Evolutionary conservation across 2,113 vertebrate genomes (phyloP).

Genomic region (Lamprologus ornatipinnis): DNA sequence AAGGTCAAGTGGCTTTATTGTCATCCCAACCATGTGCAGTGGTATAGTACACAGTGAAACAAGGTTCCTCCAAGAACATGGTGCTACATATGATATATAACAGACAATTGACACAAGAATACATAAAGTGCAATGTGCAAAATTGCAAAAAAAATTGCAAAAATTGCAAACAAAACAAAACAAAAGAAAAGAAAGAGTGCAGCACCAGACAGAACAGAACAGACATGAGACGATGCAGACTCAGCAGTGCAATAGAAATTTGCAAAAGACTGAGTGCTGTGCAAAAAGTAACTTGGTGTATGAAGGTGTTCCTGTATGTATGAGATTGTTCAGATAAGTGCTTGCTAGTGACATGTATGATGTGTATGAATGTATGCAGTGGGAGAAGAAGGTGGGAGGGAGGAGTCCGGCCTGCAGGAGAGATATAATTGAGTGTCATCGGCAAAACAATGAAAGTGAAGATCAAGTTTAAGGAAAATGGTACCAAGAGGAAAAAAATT

Average conservation of each 20-base stretch:
- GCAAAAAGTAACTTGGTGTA: neutral
- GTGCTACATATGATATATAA: neutral
- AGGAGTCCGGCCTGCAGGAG: neutral
- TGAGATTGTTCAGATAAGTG: neutral
- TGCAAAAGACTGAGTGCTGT: neutral
- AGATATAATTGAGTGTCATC: neutral
- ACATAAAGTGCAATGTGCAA: neutral
- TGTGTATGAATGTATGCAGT: neutral
- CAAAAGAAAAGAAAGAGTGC: neutral
- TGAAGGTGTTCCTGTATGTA: neutral
- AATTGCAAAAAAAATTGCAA: neutral
- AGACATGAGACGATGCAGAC: accelerated
- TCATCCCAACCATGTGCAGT: neutral
- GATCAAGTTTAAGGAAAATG: neutral
- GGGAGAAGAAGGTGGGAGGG: neutral
- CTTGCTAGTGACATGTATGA: accelerated
- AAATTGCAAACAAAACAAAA: too few relatives aligned
- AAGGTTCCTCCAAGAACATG: neutral
- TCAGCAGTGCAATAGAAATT: neutral
- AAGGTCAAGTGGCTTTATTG: neutral
- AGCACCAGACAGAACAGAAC: neutral
- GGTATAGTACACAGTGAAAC: neutral
- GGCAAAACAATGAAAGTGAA: neutral
- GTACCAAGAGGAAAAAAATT: accelerated
- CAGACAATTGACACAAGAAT: accelerated